phyloP scores from a whole-genome alignment of 2,797 vertebrate genomes.

The Bucorvus abyssinicus region DNA sequence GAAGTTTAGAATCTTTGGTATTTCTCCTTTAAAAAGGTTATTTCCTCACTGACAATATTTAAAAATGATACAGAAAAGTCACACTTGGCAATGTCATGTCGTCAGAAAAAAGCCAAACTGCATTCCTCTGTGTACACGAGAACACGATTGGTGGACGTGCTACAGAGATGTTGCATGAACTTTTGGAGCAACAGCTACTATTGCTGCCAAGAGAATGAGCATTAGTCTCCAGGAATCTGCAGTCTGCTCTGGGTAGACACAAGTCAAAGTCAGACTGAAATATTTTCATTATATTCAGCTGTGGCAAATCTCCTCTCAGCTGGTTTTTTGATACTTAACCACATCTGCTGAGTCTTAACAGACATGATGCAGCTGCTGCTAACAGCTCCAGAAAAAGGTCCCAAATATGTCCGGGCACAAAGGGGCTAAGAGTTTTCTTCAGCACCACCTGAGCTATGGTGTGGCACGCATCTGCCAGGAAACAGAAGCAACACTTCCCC shows the following conservation, averaged over 20 bases:
- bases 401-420: neutral
- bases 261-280: conserved; percentile 10
- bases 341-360: conserved; percentile 43
- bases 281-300: conserved; percentile 38
- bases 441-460: neutral
- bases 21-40: neutral
- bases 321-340: neutral
- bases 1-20: neutral
- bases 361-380: neutral
- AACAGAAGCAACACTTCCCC: neutral
- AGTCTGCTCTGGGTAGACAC: neutral
- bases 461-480: neutral
- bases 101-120: neutral
- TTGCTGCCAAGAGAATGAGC: neutral
- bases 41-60: neutral
- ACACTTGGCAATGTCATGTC: neutral
- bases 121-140: neutral
- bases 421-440: neutral
- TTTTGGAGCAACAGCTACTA: neutral
- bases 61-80: neutral
- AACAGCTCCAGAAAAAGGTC: neutral
- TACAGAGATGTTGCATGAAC: neutral
- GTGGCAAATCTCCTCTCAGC: conserved; percentile 25
- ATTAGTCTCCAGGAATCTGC: conserved; percentile 9
- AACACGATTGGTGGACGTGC: neutral